A percentile compares a stretch with the other conserved stretches of the same genome.
These are phyloP conservation scores for Phocides pigmalion DNA, from an alignment of 1,140 invertebrate species.

Conservation along the genomic window DNA sequence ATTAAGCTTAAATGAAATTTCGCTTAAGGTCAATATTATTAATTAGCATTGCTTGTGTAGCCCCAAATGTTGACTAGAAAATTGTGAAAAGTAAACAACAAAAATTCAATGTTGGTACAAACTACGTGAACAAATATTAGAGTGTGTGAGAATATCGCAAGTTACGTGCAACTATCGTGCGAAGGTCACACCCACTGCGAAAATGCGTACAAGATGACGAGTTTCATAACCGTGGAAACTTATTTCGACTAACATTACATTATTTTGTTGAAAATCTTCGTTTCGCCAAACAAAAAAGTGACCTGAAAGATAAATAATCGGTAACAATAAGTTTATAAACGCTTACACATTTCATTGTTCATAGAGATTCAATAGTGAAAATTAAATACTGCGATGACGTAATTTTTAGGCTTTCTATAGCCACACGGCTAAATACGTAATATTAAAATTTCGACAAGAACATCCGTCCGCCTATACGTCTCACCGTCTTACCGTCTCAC, in stretches of 20 bases:
- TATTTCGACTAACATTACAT: neutral
- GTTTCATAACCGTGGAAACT: conserved; percentile 11
- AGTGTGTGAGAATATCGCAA: neutral
- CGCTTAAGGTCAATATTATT: conserved; percentile 19
- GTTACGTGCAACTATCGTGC: conserved; percentile 3
- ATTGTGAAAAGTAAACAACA: conserved; percentile 15
- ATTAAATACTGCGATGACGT: no score
- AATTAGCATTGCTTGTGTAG: conserved; percentile 10
- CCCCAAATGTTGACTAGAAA: conserved; percentile 8
- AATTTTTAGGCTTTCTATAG: no score
- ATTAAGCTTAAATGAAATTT: conserved; percentile 8
- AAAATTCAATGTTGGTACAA: neutral
- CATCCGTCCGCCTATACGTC: no score
- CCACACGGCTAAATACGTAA: no score
- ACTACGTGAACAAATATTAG: conserved; percentile 25
- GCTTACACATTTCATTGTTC: no score
- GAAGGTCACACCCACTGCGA: conserved; percentile 12
- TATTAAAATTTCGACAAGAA: no score
- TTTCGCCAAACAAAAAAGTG: no score
- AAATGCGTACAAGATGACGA: neutral
- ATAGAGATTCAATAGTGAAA: no score
- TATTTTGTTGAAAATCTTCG: no score
- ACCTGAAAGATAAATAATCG: no score
- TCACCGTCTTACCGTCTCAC: no score
- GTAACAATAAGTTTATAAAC: no score